Base-by-base conservation (phyloP, 2,888 invertebrate species). In the Gnatocerus cornutus region DNA sequence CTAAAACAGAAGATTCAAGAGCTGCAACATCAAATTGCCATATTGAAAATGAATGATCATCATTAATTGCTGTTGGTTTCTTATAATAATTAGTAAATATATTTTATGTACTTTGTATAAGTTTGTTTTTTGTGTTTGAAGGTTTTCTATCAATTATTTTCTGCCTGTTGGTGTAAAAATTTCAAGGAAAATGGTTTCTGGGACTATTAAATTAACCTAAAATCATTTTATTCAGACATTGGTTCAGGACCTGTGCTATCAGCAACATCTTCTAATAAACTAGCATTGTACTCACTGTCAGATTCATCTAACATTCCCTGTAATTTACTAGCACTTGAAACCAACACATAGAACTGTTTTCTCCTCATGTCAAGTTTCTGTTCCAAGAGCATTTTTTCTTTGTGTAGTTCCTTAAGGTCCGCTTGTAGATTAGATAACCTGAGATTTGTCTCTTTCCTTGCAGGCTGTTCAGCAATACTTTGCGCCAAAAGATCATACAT, bases 121-220 rank as follows among this genome's bases (percentile, higher is more conserved):
- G n/a, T n/a, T n/a, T n/a, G n/a, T n/a, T n/a, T n/a, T n/a, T n/a
- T n/a, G n/a, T n/a, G n/a, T n/a, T n/a, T n/a, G n/a, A n/a, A n/a
- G n/a, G n/a, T n/a, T n/a, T n/a, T n/a, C n/a, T n/a, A n/a, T n/a
- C n/a, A n/a, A n/a, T n/a, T n/a, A n/a, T n/a, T n/a, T n/a, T n/a
- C n/a, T n/a, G n/a, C n/a, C n/a, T 12, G 83, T 87, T 63, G 91
- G 90, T 37, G 86, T 90, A 66, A 84, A 82, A 56, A 77, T 95
- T 16, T 75, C 84, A 58, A 87, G 96, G 76, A 85, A 85, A 7
- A 94, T 92, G 79, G 86, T 97, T 73, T 98, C 98, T 9, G 84
- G 98, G 58, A 98, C 98, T 9, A 96, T 98, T 76, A 82, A 92
- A 96, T 89, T 97, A 98, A 37, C 96, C 97, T 45, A 97, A 95